Percentiles rank a stretch among this genome's conserved stretches.
Evolutionary conservation across 2,797 vertebrate genomes (phyloP).

Genomic region (Megalops cyprinoides): DNA sequence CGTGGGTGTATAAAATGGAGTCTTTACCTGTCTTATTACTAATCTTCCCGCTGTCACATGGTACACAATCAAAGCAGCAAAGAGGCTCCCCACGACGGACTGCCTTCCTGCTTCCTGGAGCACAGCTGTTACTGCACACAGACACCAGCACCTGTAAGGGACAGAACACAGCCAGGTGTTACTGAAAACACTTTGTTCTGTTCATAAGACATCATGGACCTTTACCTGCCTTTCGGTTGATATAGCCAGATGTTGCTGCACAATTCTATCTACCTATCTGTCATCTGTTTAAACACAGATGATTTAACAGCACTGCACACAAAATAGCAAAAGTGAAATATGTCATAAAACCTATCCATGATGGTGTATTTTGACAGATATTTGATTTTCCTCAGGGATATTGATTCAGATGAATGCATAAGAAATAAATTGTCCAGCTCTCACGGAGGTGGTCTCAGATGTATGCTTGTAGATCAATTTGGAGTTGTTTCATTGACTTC

Average conservation of each 20-base stretch:
- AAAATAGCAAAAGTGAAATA: no score
- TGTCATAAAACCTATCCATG: no score
- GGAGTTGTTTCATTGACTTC: slow-evolving; percentile 29
- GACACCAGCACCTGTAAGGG: slow-evolving; percentile 65
- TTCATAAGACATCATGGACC: background rate
- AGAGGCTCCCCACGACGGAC: slow-evolving; percentile 72
- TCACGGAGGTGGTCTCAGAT: background rate
- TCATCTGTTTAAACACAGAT: no score
- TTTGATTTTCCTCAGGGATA: no score
- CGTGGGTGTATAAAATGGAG: background rate
- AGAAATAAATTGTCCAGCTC: background rate
- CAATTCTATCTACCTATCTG: no score
- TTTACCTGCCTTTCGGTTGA: background rate
- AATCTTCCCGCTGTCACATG: slow-evolving; percentile 75
- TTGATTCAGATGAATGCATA: background rate
- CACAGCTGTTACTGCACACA: slow-evolving; percentile 69
- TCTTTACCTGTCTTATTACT: slow-evolving; percentile 72
- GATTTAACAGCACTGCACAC: no score
- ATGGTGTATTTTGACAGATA: background rate
- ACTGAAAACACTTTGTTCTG: background rate
- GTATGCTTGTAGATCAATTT: slow-evolving; percentile 32
- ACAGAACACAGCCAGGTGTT: slow-evolving; percentile 29
- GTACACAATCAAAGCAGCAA: slow-evolving; percentile 79
- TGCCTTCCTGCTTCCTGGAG: slow-evolving; percentile 72
- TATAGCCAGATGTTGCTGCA: background rate